phyloP scores from a whole-genome alignment of 2,888 invertebrate species.

The Arge pagana region DNA sequence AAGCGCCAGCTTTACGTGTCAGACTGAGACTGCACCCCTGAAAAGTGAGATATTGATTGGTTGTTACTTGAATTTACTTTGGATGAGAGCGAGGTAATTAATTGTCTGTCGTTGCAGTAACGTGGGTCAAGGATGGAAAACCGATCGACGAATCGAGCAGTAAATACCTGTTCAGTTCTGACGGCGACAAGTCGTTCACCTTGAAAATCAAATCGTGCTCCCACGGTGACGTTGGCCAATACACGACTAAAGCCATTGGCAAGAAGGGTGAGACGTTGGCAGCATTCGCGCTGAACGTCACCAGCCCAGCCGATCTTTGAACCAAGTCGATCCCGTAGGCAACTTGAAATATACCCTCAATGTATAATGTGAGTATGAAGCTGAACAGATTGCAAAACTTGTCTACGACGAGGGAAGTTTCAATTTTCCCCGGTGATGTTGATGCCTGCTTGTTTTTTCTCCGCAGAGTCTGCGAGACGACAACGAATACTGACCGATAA shows the following conservation, averaged over 20 bases:
- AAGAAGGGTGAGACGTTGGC: slow-evolving; percentile 83
- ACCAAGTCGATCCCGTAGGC: slow-evolving; percentile 17
- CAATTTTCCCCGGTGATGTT: no score
- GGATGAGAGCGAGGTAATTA: neutral
- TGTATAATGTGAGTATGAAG: slow-evolving; percentile 8
- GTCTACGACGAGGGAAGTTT: no score
- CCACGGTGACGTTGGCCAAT: slow-evolving; percentile 84
- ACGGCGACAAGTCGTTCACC: slow-evolving; percentile 78
- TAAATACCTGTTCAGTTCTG: slow-evolving; percentile 81
- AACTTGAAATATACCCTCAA: slow-evolving; percentile 11
- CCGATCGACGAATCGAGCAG: slow-evolving; percentile 79
- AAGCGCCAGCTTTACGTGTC: slow-evolving; percentile 78
- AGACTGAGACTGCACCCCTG: slow-evolving; percentile 68
- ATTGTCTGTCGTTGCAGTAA: slow-evolving; percentile 53
- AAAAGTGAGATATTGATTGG: slow-evolving; percentile 56
- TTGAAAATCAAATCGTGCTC: slow-evolving; percentile 77
- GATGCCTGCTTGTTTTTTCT: neutral
- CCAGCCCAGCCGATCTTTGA: slow-evolving; percentile 61
- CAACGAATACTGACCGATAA: no score
- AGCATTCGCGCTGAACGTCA: slow-evolving; percentile 87
- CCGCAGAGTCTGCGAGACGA: neutral
- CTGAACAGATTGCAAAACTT: no score
- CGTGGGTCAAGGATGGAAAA: slow-evolving; percentile 92
- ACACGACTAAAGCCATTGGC: slow-evolving; percentile 82
- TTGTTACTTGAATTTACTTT: neutral